Conservation (phyloP, 2,113 vertebrate species). For the Heterocephalus glaber region DNA sequence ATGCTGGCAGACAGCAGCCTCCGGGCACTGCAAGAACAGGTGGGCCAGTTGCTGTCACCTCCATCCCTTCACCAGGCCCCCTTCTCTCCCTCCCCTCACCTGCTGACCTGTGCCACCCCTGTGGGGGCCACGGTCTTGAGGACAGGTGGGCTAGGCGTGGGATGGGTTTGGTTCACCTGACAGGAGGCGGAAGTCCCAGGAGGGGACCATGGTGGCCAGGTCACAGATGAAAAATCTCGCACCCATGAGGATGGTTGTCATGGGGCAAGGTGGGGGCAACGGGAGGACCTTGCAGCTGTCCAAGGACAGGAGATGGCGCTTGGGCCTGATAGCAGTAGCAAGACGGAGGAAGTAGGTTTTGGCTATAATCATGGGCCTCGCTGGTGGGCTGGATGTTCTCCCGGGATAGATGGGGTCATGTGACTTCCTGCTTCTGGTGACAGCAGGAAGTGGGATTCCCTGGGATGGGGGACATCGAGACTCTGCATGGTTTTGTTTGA, state of each 20-base stretch:
- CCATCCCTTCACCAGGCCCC: neutral
- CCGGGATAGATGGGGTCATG: neutral
- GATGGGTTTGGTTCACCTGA: neutral
- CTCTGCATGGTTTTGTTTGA: neutral
- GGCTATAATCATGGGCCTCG: neutral
- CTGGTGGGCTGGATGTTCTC: neutral
- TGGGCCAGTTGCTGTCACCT: constrained; percentile 59
- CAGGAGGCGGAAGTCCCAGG: neutral
- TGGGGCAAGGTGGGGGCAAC: neutral
- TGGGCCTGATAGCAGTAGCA: neutral
- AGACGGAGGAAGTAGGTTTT: neutral
- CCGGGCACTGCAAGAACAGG: constrained; percentile 90
- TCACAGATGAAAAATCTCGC: neutral
- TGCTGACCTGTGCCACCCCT: neutral
- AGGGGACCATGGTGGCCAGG: neutral
- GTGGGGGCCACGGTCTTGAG: neutral
- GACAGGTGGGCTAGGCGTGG: neutral
- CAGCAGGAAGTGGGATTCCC: neutral
- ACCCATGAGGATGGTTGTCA: neutral
- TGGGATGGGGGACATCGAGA: neutral
- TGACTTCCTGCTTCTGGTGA: neutral
- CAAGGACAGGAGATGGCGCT: neutral
- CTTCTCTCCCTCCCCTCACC: no score
- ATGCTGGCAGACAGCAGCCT: constrained; percentile 86
- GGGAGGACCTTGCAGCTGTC: no score